phyloP scores from a whole-genome alignment of 2,113 vertebrate species.

The Siniperca chuatsi region DNA sequence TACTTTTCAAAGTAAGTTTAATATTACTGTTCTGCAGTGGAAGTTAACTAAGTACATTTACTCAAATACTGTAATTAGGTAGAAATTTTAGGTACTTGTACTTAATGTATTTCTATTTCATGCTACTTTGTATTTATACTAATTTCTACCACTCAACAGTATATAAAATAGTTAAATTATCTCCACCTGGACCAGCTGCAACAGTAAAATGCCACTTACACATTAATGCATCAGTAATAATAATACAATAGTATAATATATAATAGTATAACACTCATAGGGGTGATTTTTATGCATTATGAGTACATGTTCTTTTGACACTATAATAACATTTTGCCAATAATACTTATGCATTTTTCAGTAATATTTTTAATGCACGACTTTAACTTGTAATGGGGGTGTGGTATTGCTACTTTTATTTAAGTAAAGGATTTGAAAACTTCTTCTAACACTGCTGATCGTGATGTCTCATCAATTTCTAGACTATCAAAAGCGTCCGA shows the following conservation, averaged over 20 bases:
- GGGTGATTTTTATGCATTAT: neutral
- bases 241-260: neutral
- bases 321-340: neutral
- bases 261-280: neutral
- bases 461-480: neutral
- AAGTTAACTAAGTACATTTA: neutral
- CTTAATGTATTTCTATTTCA: neutral
- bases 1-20: neutral
- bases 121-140: neutral
- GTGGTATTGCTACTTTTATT: neutral
- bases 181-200: neutral
- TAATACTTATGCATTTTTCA: too few species aligned
- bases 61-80: neutral
- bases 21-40: neutral
- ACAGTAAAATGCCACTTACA: neutral
- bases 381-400: neutral
- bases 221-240: too few species aligned
- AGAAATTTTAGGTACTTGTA: neutral
- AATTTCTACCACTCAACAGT: neutral
- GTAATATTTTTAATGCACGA: neutral
- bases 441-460: neutral
- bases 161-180: neutral
- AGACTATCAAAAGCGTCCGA: constrained; percentile 89
- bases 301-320: neutral
- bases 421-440: neutral